Percentiles rank a stretch among this genome's conserved stretches.
phyloP scores from a whole-genome alignment of 53 echinoderm and acorn worm species.

The Hippasteria phrygiana region DNA sequence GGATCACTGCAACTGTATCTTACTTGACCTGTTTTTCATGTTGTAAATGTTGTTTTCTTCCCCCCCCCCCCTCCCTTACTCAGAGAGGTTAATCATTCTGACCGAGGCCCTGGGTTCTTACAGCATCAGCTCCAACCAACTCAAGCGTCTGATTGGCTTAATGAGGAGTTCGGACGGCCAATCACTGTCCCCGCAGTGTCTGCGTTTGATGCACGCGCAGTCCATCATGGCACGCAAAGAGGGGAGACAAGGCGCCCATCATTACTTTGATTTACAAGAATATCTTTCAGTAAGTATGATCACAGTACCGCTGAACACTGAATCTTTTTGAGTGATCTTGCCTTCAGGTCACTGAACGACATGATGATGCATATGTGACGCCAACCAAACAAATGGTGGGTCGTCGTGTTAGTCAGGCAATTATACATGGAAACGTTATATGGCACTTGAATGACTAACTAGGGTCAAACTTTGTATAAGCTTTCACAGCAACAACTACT shows the following conservation, averaged over 20 bases:
- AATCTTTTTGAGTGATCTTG: too few relatives aligned
- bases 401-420: too few relatives aligned
- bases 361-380: too few relatives aligned
- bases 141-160: slow-evolving; percentile 90
- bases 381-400: too few relatives aligned
- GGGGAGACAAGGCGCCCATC: slow-evolving; percentile 87
- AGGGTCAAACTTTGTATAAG: too few relatives aligned
- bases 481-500: too few relatives aligned
- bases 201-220: slow-evolving; percentile 84
- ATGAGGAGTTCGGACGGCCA: slow-evolving; percentile 89
- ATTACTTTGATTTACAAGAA: slow-evolving; percentile 98
- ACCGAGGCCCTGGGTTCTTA: slow-evolving; percentile 89
- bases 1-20: too few relatives aligned
- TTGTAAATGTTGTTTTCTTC: background rate
- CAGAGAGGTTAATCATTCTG: slow-evolving; percentile 89
- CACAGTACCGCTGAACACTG: too few relatives aligned
- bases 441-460: too few relatives aligned
- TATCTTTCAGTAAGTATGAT: slow-evolving; percentile 78
- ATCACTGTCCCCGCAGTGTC: slow-evolving; percentile 79
- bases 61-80: background rate
- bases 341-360: too few relatives aligned
- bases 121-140: slow-evolving; percentile 91
- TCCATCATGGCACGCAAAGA: slow-evolving; percentile 95
- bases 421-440: too few relatives aligned
- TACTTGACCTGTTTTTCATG: too few relatives aligned